A percentile compares a stretch with the other conserved stretches of the same genome.
Conservation (phyloP, 1,140 invertebrate species). For the Drosophila subobscura region DNA sequence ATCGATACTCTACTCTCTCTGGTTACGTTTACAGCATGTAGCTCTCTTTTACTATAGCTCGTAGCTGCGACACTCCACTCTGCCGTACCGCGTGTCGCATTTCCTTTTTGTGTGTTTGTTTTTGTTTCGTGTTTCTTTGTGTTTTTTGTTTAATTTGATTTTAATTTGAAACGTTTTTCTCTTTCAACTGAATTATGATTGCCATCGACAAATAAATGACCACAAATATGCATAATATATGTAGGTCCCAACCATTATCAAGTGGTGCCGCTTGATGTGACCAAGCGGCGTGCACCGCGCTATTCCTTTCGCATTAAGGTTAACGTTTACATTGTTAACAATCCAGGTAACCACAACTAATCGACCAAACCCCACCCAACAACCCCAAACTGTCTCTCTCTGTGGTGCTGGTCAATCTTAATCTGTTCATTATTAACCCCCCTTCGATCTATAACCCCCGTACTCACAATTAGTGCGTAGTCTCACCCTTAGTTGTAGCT, state of each 20-base stretch:
- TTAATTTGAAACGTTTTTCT: slow-evolving; percentile 56
- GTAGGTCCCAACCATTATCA: slow-evolving; percentile 77
- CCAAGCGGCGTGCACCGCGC: slow-evolving; percentile 75
- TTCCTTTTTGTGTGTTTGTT: slow-evolving; percentile 10
- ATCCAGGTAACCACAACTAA: slow-evolving; percentile 81
- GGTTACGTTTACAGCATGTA: slow-evolving; percentile 13
- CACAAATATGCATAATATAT: neutral
- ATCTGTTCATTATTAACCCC: neutral
- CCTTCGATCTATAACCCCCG: slow-evolving; percentile 1
- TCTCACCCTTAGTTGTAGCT: slow-evolving; percentile 42
- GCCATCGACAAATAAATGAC: slow-evolving; percentile 20
- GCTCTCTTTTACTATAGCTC: neutral
- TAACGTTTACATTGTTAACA: slow-evolving; percentile 75
- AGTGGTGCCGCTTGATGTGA: slow-evolving; percentile 77
- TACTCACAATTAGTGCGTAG: neutral
- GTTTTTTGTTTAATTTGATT: slow-evolving; percentile 47
- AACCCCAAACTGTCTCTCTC: slow-evolving; percentile 1
- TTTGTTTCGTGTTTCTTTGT: slow-evolving; percentile 23
- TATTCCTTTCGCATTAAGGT: slow-evolving; percentile 83
- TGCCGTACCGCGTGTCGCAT: slow-evolving; percentile 16
- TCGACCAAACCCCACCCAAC: slow-evolving; percentile 30
- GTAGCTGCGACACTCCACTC: slow-evolving; percentile 5
- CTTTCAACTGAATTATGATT: slow-evolving; percentile 43
- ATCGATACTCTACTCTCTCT: neutral
- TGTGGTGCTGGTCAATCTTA: slow-evolving; percentile 1